Percentiles rank a stretch among this genome's conserved stretches.
phyloP scores from a whole-genome alignment of 2,113 vertebrate species.

The Muntiacus reevesi region DNA sequence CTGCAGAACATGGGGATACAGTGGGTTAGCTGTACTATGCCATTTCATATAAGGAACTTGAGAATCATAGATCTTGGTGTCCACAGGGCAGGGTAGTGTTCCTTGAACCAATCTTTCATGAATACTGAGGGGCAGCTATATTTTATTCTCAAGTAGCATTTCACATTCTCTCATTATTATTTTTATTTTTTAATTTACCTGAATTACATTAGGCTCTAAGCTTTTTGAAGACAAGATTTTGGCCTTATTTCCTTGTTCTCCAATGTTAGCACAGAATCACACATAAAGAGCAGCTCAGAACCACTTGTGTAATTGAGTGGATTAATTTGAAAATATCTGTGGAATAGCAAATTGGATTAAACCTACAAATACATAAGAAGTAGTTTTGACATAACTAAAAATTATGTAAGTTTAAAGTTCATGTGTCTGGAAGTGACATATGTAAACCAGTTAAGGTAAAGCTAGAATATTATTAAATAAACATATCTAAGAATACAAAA shows the following conservation, averaged over 20 bases:
- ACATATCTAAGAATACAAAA: not conserved
- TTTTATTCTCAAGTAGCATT: not conserved
- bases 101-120: accelerated
- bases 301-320: not conserved
- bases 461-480: not conserved
- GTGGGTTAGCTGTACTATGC: too few species aligned
- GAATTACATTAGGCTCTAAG: not conserved
- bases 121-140: not conserved
- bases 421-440: not conserved
- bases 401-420: not conserved
- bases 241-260: not conserved
- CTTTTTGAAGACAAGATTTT: not conserved
- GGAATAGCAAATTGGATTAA: not conserved
- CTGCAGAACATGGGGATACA: not conserved
- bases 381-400: not conserved
- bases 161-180: not conserved
- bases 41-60: not conserved
- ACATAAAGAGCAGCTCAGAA: not conserved
- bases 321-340: not conserved
- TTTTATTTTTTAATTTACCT: not conserved
- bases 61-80: not conserved
- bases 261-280: not conserved
- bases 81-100: too few species aligned
- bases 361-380: not conserved
- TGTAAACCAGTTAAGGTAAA: not conserved